These are phyloP conservation scores for Oncorhynchus clarkii DNA, from an alignment of 2,113 vertebrate genomes.

Conservation along the genomic window DNA sequence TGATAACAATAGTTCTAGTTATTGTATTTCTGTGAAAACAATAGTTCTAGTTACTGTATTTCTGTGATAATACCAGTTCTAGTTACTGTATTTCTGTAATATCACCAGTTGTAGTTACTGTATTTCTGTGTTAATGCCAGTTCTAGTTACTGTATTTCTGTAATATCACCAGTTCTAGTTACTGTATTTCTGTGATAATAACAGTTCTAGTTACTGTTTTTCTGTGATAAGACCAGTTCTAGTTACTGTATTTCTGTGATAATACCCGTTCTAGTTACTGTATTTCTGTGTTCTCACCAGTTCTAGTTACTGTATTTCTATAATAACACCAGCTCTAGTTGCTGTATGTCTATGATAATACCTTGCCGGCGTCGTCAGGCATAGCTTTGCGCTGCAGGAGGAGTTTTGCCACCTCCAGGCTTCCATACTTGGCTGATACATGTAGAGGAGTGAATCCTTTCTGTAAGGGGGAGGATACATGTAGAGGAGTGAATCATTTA, in stretches of 20 bases:
- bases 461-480: constrained; percentile 76
- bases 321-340: not conserved
- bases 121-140: no score
- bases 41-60: fast-evolving
- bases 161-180: not conserved
- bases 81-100: no score
- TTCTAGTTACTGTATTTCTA: not conserved
- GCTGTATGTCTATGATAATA: constrained; percentile 39
- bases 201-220: fast-evolving
- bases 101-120: no score
- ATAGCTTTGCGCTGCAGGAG: constrained; percentile 88
- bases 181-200: not conserved
- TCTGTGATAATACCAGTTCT: no score
- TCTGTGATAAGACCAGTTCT: not conserved
- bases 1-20: no score
- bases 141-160: no score
- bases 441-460: constrained; percentile 97
- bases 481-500: no score
- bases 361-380: constrained; percentile 89
- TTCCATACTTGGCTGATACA: constrained; percentile 95
- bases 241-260: not conserved
- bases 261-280: fast-evolving
- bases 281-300: no score
- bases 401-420: constrained; percentile 91
- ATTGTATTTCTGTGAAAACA: not conserved